Percentiles rank a stretch among this genome's conserved stretches.
Conservation (phyloP, 2,797 vertebrate species). For the Scyliorhinus canicula region DNA sequence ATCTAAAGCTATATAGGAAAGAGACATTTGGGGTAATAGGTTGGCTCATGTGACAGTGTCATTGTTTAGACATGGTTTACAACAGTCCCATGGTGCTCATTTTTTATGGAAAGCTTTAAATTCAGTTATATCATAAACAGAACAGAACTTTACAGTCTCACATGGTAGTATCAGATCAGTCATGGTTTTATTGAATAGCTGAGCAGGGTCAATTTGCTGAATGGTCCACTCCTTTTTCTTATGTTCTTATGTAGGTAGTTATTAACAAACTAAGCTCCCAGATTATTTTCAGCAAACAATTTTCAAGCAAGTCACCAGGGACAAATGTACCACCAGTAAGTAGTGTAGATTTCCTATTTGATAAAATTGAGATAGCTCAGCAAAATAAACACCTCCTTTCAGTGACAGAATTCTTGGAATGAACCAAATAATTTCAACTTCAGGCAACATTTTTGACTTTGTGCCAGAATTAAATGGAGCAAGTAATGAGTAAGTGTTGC, state of each 20-base stretch:
- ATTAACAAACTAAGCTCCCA: background rate
- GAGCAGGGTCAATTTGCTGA: background rate
- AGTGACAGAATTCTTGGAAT: background rate
- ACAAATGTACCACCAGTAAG: background rate
- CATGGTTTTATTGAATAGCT: too few relatives aligned
- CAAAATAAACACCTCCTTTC: background rate
- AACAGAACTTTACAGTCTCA: background rate
- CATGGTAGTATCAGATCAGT: background rate
- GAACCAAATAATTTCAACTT: background rate
- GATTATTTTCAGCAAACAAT: background rate
- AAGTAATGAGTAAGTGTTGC: constrained; percentile 11
- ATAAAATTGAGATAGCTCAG: background rate
- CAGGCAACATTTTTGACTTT: background rate
- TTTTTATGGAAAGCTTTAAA: background rate
- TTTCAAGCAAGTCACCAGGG: background rate
- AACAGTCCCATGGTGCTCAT: background rate
- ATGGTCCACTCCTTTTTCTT: background rate
- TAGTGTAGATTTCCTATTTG: background rate
- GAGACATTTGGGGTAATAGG: background rate
- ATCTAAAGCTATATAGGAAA: background rate
- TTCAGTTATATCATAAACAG: background rate
- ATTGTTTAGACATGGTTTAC: background rate
- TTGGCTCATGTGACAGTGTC: background rate
- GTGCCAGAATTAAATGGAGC: constrained; percentile 6
- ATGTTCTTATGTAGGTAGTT: background rate